Percentiles rank a stretch among this genome's conserved stretches.
Evolutionary conservation across 1,140 invertebrate genomes (phyloP).

Genomic region (Grapholita molesta): DNA sequence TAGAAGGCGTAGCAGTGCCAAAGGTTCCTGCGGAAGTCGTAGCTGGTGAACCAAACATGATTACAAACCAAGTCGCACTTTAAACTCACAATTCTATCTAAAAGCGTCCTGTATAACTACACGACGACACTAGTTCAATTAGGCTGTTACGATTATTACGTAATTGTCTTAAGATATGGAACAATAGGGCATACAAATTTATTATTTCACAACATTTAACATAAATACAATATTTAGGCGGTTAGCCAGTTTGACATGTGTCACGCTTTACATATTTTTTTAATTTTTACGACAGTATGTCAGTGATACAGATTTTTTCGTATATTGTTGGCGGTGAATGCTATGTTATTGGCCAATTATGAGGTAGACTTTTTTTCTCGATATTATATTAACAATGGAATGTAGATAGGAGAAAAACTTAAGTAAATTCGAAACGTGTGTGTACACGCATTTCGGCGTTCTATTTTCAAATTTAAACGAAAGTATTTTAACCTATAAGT

Average conservation of each 20-base stretch:
- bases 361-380: too few species aligned
- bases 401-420: too few species aligned
- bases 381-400: too few species aligned
- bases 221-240: not conserved
- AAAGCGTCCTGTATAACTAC: not conserved
- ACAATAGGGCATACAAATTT: not conserved
- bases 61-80: slow-evolving; percentile 48
- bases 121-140: not conserved
- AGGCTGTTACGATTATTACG: not conserved
- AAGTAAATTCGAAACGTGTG: too few species aligned
- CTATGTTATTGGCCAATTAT: not conserved
- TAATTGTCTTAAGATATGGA: not conserved
- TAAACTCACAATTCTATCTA: not conserved
- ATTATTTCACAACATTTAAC: not conserved
- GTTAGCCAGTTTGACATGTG: not conserved
- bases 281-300: not conserved
- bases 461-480: too few species aligned
- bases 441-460: too few species aligned
- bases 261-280: not conserved
- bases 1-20: slow-evolving; percentile 47
- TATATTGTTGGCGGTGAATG: not conserved
- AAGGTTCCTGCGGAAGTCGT: slow-evolving; percentile 52
- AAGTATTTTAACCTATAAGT: too few species aligned
- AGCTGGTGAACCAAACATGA: slow-evolving; percentile 38
- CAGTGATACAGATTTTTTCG: too few species aligned